Base-by-base conservation (phyloP, 2,797 vertebrate species). In the Danio choprae region DNA sequence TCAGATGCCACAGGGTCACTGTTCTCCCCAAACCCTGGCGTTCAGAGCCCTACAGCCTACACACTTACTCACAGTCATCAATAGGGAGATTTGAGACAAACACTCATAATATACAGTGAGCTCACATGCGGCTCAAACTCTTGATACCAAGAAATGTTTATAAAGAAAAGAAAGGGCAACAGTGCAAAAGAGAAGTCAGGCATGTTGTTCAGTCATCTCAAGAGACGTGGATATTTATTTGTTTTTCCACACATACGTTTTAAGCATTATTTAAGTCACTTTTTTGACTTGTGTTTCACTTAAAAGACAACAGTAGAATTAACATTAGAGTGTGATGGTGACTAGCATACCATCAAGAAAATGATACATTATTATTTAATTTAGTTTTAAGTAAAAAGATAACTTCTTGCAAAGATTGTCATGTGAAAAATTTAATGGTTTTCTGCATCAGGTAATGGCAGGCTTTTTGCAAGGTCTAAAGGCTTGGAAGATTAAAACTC, bases 1-100 rank as follows among this genome's bases (percentile, higher is more conserved):
- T 62, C 62, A 79, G 82, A 79, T 51, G 16, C 6, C 50, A 40
- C 44, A 5, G 63, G 78, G 78, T 44, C 65, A 74, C 44, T 60
- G 46, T 40, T 38, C 64, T 76, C 59, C 20, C 48, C 48, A 74
- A 78, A 74, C 69, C 70, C 72, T 69, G 48, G 13, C 15, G 36
- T 63, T 74, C 73, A 65, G 44, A 77, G n/a, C 38, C 38, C 3
- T 40, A 22, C 38, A 20, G 63, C 76, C 76, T 67, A 76, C 77
- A n/a, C 53, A 22, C 48, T 55, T 60, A 74, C 59, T 78, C 69
- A 72, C 20, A 59, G 56, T 22, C 46, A 40, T 41, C 56, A 22
- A 8, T 4, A 7, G 70, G 51, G 69, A 69, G 76, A 46, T 20
- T 70, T 62, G 43, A 60, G 76, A 69, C 64, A 59, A 46, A 77